Base-by-base conservation (phyloP, 2,113 vertebrate species). In the Calonectris borealis region DNA sequence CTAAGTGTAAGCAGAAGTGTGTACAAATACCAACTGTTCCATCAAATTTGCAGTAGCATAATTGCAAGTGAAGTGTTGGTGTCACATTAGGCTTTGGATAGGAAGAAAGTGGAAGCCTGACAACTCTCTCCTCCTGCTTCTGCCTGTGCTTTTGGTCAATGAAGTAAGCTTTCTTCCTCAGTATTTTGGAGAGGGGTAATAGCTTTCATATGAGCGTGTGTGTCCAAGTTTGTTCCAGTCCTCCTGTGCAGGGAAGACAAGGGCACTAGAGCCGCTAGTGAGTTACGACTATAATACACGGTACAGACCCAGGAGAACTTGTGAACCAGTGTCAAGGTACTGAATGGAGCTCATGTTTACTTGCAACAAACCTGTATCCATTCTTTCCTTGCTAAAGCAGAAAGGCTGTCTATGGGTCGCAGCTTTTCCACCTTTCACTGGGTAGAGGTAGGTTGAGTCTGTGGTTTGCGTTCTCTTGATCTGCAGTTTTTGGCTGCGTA, bases 201-300 rank as follows among this genome's bases (percentile, higher is more conserved):
- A 31, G 38, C 49, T 95, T 77, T 68, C 16, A 4, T 13, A 8
- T 25, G 9, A 68, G 19, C 0, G 0, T 11, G 1, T 40, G 36
- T 40, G 8, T n/a, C 78, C 32, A 42, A 7, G 44, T 64, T 69
- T 91, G 27, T 64, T 78, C 25, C 10, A 22, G 15, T 40, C n/a
- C 38, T 70, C 26, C 42, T 38, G 34, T 57, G 44, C 44, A 25
- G 16, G 21, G 19, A 40, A 13, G 13, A 31, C 7, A 36, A 60
- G 48, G 57, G 10, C 14, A 26, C 16, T n/a, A 29, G 36, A 46
- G 48, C 49, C 62, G 34, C 52, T 55, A 6, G 34, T 75, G 61
- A 64, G 20, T 52, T 78, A 52, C 0, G 0, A 10, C 52, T 62
- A 0, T 40, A 54, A 36, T 49, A 11, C 2, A 20, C 0, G 0